These are phyloP conservation scores for Pseudoips prasinana DNA, from an alignment of 2,888 invertebrate genomes.

Conservation along the genomic window DNA sequence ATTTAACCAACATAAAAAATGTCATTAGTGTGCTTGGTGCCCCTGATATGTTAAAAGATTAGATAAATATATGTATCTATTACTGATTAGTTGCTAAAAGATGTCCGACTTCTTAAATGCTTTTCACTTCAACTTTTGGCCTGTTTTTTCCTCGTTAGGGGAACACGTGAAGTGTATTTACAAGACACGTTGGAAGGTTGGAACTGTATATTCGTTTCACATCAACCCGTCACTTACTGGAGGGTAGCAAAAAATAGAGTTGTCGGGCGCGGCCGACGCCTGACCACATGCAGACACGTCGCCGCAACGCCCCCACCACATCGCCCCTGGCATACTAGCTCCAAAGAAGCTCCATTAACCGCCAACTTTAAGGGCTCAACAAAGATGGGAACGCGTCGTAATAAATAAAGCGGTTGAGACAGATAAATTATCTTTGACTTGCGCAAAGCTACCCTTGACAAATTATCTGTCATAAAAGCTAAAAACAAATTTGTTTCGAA, in stretches of 20 bases:
- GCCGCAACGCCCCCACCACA: conserved; percentile 9
- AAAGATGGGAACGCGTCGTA: conserved; percentile 73
- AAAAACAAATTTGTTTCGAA: conserved; percentile 75
- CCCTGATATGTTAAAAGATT: too few relatives aligned
- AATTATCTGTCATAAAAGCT: conserved; percentile 78
- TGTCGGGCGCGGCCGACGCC: conserved; percentile 32
- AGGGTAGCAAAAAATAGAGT: conserved; percentile 52
- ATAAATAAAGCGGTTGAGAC: conserved; percentile 79
- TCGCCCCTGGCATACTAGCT: conserved; percentile 45
- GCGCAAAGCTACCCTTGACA: conserved; percentile 73
- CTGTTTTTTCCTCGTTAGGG: conserved; percentile 21
- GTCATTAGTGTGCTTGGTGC: too few relatives aligned
- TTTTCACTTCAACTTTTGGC: conserved; percentile 1
- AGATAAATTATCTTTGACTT: conserved; percentile 81
- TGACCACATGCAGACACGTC: conserved; percentile 51
- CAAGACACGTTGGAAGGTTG: conserved; percentile 37
- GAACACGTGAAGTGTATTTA: conserved; percentile 26
- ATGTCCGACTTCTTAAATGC: conserved; percentile 1
- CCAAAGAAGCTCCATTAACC: conserved; percentile 75
- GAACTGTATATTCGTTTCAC: conserved; percentile 55
- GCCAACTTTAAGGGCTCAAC: conserved; percentile 73
- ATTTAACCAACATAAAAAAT: too few relatives aligned
- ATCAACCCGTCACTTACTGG: conserved; percentile 56
- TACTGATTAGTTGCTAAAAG: too few relatives aligned
- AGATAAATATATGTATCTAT: too few relatives aligned